Evolutionary conservation across 2,797 vertebrate species (phyloP), one percentile per base, ranked within the genome.

Genomic region (Enteromius afrohamiltoni): DNA sequence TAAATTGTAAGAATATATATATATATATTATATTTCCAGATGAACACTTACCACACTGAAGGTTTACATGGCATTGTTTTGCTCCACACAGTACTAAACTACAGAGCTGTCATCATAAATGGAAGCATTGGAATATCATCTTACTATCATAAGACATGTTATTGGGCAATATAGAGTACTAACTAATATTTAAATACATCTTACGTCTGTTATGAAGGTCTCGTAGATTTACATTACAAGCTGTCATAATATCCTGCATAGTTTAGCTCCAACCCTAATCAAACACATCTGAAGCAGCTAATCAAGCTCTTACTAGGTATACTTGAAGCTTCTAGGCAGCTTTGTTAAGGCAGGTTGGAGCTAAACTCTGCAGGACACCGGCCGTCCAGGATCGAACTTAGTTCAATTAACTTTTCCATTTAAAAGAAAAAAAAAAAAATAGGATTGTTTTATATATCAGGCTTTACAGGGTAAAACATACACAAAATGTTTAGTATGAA

Each of bases 401-500:
- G 7, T 53, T 53, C 2, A 21, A 21, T n/a, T n/a, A 23, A 23
- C 53, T 11, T n/a, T 58, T 58, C 55, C 10, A 58, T 58, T 58
- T 58, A 11, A 58, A 58, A 58, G 1, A 58, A 23, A 5, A 23
- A 23, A 4, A 23, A n/a, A 29, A 29, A 29, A 29, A 23, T 16
- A 31, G 26, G 29, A 11, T 31, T 31, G 29, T 31, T 73, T 73
- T 0, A 19, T 42, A 60, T 21, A 31, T 6, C 21, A 60, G 40
- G 21, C 11, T 58, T 53, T 8, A 60, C 53, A 40, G 31, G 13
- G 74, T 26, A 47, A 70, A 81, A 26, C 4, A 64, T 74, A 76
- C 14, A 82, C 34, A 31, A 6, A 68, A 55, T 26, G 49, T 80
- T 77, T 71, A 76, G 58, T 65, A 75, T 77, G 53, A 78, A 55